phyloP scores from a whole-genome alignment of 2,888 invertebrate genomes.

The Pristionchus maxplancki region DNA sequence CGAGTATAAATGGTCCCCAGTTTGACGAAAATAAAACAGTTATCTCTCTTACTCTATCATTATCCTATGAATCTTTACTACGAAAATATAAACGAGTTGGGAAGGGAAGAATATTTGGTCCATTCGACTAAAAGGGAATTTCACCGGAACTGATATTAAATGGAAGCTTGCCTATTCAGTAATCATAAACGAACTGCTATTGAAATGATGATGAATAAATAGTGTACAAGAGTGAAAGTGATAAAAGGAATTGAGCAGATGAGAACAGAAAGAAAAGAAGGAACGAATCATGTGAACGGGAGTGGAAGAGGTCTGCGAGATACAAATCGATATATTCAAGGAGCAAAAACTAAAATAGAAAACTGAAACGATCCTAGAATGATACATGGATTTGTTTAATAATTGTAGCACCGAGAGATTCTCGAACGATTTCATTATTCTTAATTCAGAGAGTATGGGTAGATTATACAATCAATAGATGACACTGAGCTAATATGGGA shows the following conservation, averaged over 20 bases:
- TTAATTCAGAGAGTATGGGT: not conserved
- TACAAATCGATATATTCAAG: not conserved
- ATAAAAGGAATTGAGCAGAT: conserved; percentile 30
- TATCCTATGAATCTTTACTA: conserved; percentile 17
- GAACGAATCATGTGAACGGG: conserved; percentile 36
- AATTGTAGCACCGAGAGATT: conserved; percentile 7
- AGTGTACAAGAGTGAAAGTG: conserved; percentile 40
- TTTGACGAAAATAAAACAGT: not conserved
- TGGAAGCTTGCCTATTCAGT: conserved; percentile 39
- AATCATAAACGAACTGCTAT: not conserved
- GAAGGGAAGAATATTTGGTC: conserved; percentile 17
- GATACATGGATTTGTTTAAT: conserved; percentile 31
- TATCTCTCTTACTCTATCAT: conserved; percentile 26
- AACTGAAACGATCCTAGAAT: conserved; percentile 23
- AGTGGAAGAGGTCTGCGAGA: conserved; percentile 17
- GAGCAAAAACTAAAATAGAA: not conserved
- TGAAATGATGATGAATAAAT: conserved; percentile 37
- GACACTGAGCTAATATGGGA: not conserved
- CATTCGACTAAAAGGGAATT: conserved; percentile 6
- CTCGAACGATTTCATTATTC: not conserved
- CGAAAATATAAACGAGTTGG: not conserved
- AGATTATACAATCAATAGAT: conserved; percentile 22
- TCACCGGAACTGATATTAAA: conserved; percentile 38
- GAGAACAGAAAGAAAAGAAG: conserved; percentile 33
- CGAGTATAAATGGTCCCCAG: conserved; percentile 26